Conservation (phyloP, 2,797 vertebrate species). For the Takifugu rubripes region DNA sequence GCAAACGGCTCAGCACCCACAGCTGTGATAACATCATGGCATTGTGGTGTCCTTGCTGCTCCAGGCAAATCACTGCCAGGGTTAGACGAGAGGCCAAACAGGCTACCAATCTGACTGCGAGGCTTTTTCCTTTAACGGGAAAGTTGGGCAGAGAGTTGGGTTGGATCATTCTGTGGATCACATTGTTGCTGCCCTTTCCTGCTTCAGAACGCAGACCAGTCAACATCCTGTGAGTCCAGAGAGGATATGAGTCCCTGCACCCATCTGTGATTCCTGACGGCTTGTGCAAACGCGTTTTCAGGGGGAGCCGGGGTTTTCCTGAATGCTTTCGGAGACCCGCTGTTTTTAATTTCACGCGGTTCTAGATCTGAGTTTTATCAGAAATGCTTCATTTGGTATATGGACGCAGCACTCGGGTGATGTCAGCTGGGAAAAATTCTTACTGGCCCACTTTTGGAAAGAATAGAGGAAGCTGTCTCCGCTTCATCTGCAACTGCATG, state of each 20-base stretch:
- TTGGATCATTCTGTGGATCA: constrained; percentile 8
- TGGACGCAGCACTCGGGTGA: constrained; percentile 44
- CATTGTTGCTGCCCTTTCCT: constrained; percentile 58
- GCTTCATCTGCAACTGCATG: constrained; percentile 13
- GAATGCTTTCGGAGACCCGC: constrained; percentile 33
- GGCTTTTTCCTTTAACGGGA: too few relatives aligned
- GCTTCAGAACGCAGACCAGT: constrained; percentile 35
- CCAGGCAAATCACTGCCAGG: constrained; percentile 25
- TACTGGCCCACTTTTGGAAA: constrained; percentile 43
- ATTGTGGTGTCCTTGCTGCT: constrained; percentile 30
- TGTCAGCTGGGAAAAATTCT: constrained; percentile 66
- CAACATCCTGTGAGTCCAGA: constrained; percentile 60
- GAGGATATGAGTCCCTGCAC: constrained; percentile 45
- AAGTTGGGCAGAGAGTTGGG: too few relatives aligned
- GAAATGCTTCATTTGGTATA: constrained; percentile 56
- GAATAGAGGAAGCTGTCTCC: constrained; percentile 34
- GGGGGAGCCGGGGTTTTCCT: not conserved
- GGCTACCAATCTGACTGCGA: not conserved
- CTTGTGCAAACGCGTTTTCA: constrained; percentile 42
- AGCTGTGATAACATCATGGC: constrained; percentile 77
- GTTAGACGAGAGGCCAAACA: constrained; percentile 15
- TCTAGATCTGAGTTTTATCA: constrained; percentile 48
- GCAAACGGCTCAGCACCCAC: constrained; percentile 73
- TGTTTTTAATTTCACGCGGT: constrained; percentile 20
- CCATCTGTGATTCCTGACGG: constrained; percentile 37